Evolutionary conservation across 2,888 invertebrate genomes (phyloP), one percentile per base, ranked within the genome.

Genomic region (Coleophora deauratella): DNA sequence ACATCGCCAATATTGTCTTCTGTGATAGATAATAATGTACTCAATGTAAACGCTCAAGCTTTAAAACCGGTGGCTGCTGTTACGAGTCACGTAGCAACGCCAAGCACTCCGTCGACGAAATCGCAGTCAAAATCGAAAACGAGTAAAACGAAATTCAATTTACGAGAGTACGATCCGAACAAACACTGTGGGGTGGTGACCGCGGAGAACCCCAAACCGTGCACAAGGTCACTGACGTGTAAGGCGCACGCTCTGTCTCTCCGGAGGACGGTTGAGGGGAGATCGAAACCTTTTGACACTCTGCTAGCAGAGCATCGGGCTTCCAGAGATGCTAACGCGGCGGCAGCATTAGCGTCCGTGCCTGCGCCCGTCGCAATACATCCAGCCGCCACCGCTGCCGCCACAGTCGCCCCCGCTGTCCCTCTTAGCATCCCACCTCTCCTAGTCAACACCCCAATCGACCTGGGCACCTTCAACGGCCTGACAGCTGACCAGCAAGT

Each of bases 181-280:
- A 90, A 91, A 52, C 95, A 95, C 66, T 95, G 95, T 69, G 95
- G 95, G 2, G 94, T 94, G 11, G 75, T 89, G 54, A 90, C 88
- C 41, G 88, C 86, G 1, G 92, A 91, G 50, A 90, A 88, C 47
- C 86, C 87, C 3, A 90, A 91, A 57, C 93, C 92, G 0, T 95
- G 95, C 69, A 93, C 93, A 38, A 84, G 94, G 45, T 94, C 94
- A 13, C 87, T 94, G 42, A 94, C 94, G 34, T 91, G 90, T 59
- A 90, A 90, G 61, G 88, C 89, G 31, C 90, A 90, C 66, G 90
- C 93, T 13, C 79, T 93, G 52, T 90, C 92, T 33, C 68, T 91
- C 51, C 79, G 93, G 43, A 78, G 93, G 48, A 89, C 90, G 13
- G 93, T 94, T 28, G 74, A 86, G 44, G 93, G 93, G 0, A 86